These are phyloP conservation scores for Scolopax bukidnonensis DNA, from an alignment of 2,797 vertebrate genomes.

Conservation along the genomic window DNA sequence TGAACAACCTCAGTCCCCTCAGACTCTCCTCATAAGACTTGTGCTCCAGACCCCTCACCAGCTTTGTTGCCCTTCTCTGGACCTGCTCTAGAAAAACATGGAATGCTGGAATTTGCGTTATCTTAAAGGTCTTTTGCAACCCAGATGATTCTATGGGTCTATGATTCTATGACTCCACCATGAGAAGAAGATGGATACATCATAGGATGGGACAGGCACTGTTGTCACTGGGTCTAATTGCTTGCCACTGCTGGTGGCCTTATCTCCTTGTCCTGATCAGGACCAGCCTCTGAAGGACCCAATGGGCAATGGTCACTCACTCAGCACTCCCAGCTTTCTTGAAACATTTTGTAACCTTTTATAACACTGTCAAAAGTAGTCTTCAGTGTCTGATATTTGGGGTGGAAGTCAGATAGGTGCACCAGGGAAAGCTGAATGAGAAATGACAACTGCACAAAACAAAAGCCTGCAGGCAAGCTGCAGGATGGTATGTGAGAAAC, in stretches of 20 bases:
- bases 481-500: not conserved
- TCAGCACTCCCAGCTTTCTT: not conserved
- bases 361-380: not conserved
- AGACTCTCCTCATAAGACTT: too few species aligned
- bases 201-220: too few species aligned
- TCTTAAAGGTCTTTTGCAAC: not conserved
- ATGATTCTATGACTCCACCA: not conserved
- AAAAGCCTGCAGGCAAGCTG: rapidly evolving
- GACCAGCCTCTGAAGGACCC: not conserved
- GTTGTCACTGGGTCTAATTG: rapidly evolving
- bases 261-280: not conserved
- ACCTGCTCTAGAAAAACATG: too few species aligned
- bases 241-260: not conserved
- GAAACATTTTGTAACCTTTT: not conserved
- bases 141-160: not conserved
- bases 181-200: not conserved
- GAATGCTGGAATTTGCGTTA: too few species aligned
- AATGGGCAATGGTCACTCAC: rapidly evolving
- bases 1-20: too few species aligned
- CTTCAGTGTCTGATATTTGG: not conserved
- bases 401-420: not conserved
- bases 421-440: not conserved
- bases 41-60: too few species aligned
- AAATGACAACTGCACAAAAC: not conserved
- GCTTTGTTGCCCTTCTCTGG: too few species aligned